Evolutionary conservation across 2,113 vertebrate genomes (phyloP).

Genomic region (Hippocampus mohnikei): DNA sequence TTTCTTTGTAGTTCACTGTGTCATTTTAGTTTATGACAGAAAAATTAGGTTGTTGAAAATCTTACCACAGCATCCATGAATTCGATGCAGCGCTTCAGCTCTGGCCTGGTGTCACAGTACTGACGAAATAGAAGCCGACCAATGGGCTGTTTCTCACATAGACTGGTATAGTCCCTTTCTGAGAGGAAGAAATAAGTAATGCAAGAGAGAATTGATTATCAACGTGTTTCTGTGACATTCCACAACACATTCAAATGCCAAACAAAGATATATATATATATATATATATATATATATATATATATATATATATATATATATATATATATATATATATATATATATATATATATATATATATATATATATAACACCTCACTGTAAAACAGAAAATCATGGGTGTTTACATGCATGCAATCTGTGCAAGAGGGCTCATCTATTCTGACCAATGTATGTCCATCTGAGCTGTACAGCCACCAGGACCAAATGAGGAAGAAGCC

Average conservation of each 20-base stretch:
- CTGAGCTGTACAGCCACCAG: constrained; percentile 57
- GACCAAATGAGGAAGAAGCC: constrained; percentile 48
- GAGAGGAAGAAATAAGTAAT: constrained; percentile 11
- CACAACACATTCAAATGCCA: neutral
- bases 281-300: too few relatives aligned
- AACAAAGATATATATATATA: too few relatives aligned
- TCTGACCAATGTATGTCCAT: constrained; percentile 47
- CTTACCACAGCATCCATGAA: constrained; percentile 92
- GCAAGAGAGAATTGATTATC: neutral
- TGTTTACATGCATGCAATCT: neutral
- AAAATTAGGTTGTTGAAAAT: neutral
- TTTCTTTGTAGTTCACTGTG: too few relatives aligned
- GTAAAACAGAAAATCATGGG: too few relatives aligned
- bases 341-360: too few relatives aligned
- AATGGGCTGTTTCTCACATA: constrained; percentile 89
- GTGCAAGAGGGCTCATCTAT: constrained; percentile 45
- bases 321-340: too few relatives aligned
- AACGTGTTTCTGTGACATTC: neutral
- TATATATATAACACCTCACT: neutral
- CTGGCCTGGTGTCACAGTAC: constrained; percentile 82
- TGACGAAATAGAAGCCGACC: constrained; percentile 88
- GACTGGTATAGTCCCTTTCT: constrained; percentile 85
- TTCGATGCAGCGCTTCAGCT: constrained; percentile 80
- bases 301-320: too few relatives aligned
- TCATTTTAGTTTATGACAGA: neutral